phyloP scores from a whole-genome alignment of 1,140 invertebrate genomes.

The Ceratosolen fusciceps region DNA sequence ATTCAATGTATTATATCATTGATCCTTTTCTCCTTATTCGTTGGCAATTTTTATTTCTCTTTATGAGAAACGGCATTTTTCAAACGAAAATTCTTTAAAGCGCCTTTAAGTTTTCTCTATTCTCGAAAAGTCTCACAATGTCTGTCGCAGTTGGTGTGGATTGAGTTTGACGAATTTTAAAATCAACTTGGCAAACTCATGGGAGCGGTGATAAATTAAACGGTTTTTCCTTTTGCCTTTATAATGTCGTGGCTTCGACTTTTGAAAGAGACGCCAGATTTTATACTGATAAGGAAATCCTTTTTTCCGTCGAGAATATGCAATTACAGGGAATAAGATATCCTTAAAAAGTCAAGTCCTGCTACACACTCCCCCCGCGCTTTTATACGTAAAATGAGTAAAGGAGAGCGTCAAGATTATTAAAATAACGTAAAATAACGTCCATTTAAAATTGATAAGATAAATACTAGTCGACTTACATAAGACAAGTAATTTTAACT shows the following conservation, averaged over 20 bases:
- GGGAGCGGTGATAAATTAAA: slow-evolving; percentile 46
- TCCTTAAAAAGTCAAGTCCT: no score
- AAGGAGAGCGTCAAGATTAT: no score
- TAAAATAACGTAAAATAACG: no score
- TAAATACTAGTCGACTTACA: neutral
- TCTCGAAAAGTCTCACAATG: neutral
- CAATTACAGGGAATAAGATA: neutral
- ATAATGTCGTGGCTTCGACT: neutral
- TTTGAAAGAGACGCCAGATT: neutral
- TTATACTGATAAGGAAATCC: neutral
- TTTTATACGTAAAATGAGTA: no score
- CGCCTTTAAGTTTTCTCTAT: slow-evolving; percentile 21
- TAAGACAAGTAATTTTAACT: no score
- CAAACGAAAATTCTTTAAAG: neutral
- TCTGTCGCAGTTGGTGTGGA: neutral
- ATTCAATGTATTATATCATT: slow-evolving; percentile 17
- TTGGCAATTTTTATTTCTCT: slow-evolving; percentile 12
- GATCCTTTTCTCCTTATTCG: neutral
- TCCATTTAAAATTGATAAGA: neutral
- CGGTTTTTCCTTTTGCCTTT: slow-evolving; percentile 21
- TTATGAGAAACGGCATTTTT: neutral
- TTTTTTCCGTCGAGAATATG: neutral
- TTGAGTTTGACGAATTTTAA: slow-evolving; percentile 50
- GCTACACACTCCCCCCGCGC: no score
- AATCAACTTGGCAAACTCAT: slow-evolving; percentile 44